phyloP scores from a whole-genome alignment of 2,113 vertebrate species.

The Scophthalmus maximus region DNA sequence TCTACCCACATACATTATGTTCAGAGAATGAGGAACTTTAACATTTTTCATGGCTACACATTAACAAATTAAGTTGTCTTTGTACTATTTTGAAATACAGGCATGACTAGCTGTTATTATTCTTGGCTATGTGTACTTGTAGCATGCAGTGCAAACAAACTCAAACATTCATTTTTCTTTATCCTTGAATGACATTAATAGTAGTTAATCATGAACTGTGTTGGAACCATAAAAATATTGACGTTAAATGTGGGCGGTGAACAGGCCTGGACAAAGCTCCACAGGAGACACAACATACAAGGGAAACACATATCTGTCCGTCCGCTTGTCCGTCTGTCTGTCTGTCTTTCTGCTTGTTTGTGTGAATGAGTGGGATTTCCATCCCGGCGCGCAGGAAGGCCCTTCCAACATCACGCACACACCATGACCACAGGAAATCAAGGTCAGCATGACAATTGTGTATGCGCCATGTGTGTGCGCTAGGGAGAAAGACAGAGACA shows the following conservation, averaged over 20 bases:
- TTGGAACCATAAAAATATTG: background rate
- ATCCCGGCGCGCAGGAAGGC: slow-evolving; percentile 67
- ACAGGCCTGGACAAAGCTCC: background rate
- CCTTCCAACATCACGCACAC: slow-evolving; percentile 48
- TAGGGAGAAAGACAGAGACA: slow-evolving; percentile 44
- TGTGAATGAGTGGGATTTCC: slow-evolving; percentile 72
- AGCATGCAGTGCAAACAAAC: slow-evolving; percentile 2
- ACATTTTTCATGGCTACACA: background rate
- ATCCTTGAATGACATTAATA: background rate
- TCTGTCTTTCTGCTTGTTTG: slow-evolving; percentile 28
- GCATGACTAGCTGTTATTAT: background rate
- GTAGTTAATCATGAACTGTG: slow-evolving; percentile 14
- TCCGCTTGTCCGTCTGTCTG: background rate
- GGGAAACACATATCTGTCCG: slow-evolving; percentile 2
- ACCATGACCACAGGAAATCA: slow-evolving; percentile 63
- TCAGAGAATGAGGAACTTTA: background rate
- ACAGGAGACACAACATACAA: background rate
- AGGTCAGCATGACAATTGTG: slow-evolving; percentile 72
- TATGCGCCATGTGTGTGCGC: slow-evolving; percentile 33
- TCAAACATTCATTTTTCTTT: no score
- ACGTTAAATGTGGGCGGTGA: slow-evolving; percentile 4
- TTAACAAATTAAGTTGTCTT: background rate
- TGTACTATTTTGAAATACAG: background rate
- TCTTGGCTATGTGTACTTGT: background rate
- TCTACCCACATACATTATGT: slow-evolving; percentile 22